phyloP scores from a whole-genome alignment of 2,797 vertebrate genomes.

The Halcyon smyrnensis region DNA sequence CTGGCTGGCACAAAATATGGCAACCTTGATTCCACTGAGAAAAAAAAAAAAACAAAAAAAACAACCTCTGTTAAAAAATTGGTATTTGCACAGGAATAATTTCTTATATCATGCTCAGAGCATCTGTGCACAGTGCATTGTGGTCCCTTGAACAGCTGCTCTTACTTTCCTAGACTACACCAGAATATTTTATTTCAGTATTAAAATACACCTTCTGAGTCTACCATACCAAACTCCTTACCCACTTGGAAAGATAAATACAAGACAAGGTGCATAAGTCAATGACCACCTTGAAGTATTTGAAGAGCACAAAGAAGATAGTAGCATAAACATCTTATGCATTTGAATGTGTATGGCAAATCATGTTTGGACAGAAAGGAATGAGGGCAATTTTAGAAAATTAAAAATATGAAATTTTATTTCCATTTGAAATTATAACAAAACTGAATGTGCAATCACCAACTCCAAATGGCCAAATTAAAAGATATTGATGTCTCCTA shows the following conservation, averaged over 20 bases:
- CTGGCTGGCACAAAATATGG: background rate
- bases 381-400: background rate
- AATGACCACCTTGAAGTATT: background rate
- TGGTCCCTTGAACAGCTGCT: background rate
- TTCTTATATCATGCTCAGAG: background rate
- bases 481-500: background rate
- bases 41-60: background rate
- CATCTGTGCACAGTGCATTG: background rate
- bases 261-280: background rate
- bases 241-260: background rate
- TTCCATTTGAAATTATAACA: background rate
- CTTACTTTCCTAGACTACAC: background rate
- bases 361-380: background rate
- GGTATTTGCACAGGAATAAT: background rate
- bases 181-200: background rate
- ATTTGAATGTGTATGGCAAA: background rate
- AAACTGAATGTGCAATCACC: background rate
- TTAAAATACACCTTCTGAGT: background rate
- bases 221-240: fast-evolving
- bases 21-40: background rate
- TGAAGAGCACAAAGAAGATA: background rate
- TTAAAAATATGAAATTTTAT: background rate
- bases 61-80: background rate
- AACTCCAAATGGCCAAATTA: background rate
- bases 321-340: background rate